Base-by-base conservation (phyloP, 2,113 vertebrate species). In the Eretmodus cyanostictus region DNA sequence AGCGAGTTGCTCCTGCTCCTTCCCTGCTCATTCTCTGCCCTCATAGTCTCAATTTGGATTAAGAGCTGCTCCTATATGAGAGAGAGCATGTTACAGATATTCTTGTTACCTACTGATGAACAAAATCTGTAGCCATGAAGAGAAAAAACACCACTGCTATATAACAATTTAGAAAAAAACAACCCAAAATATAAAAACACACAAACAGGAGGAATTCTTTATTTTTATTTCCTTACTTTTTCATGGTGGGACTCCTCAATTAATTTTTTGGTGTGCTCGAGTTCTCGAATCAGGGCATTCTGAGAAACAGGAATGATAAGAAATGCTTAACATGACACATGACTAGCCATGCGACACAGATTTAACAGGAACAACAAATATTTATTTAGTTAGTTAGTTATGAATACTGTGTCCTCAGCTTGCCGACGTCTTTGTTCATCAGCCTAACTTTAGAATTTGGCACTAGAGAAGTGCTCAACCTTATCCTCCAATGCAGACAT, bases 401-500 rank as follows among this genome's bases (percentile, higher is more conserved):
- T 36, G 51, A 42, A 76, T 16, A 54, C 22, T 71, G 45, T 57
- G 55, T 63, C 24, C 14, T 71, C 31, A 49, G 34, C 6, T 68
- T 9, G 59, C 31, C 6, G 4, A 51, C 16, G 9, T 47, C 8
- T 88, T 11, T 55, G 49, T 8, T 76, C 24, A 49, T 31, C 16
- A 47, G 16, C 27, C 27, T 8, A 47, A 80, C 34, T 55, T 55
- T 27, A 55, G 8, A 49, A 49, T 78, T 31, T 1, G n/a, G 8
- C 14, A 22, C 38, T 61, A 42, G 6, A 47, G 16, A 53, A 31
- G 2, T 0, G 6, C 10, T 7, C 19, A 93, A 99, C 98, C 98
- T 99, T 99, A 22, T 99, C 99, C 94, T 99, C 98, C 92, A 99
- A 94, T 1, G 99, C 97, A 9, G 98, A 98, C 99, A 99, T 99